Base-by-base conservation (phyloP, 2,888 invertebrate species). In the Trissonchulus sp. region DNA sequence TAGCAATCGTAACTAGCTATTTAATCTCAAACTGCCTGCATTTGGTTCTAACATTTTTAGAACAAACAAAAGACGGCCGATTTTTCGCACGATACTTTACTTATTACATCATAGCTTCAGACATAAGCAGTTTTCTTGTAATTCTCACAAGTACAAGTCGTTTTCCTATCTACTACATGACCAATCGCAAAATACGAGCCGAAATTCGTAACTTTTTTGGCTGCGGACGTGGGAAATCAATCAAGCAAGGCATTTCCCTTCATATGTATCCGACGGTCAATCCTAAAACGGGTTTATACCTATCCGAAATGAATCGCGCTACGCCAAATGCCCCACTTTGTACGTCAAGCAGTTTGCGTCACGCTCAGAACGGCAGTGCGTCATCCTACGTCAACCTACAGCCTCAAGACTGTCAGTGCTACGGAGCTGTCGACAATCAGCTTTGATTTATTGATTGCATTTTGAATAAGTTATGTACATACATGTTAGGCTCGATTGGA, bases 1-100 rank as follows among this genome's bases (percentile, higher is more conserved):
- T 78, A 3, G 80, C 79, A 0, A 76, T 80, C 30, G 79, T 80
- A 31, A 78, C 79, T 35, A 78, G 63, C 18, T 80, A 80, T 73
- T 75, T 80, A 23, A 76, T 80, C 62, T 77, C 79, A 1, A 80
- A 80, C 74, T 77, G 76, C 62, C 75, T 80, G 63, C 79, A 80
- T 74, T 69, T 80, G 38, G 68, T 78, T 68, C 74, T 80, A 34
- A 80, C 80, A 3, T 75, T 80, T 3, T 76, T 78, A 77, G 80
- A 80, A 74, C 79, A 80, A 36, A 69, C 71, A n/a, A 69, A 69
- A n/a, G 71, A 69, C 37, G 36, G 33, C 15, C 33, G 37, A 3
- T 69, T 69, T 69, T 69, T 69, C n/a, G 3, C 30, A 30, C 36
- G 35, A n/a, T 2, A 74, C 28, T 31, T 8, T 3, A 37, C 8